These are phyloP conservation scores for Drosophila gaucha DNA, from an alignment of 2,888 invertebrate genomes.

Conservation along the genomic window DNA sequence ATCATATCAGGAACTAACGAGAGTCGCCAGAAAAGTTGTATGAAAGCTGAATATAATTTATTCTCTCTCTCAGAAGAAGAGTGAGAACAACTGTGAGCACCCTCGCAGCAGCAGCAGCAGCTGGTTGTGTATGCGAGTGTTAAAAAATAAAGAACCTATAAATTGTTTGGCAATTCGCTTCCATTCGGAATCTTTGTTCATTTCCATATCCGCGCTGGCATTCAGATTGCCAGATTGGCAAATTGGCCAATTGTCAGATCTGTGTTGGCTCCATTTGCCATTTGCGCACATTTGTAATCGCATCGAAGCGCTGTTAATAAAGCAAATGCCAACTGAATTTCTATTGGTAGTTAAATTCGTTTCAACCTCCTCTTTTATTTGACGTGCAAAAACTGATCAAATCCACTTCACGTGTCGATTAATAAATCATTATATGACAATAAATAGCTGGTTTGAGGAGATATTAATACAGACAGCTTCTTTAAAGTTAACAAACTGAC, in stretches of 20 bases:
- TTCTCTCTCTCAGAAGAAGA: too few species aligned
- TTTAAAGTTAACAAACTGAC: too few species aligned
- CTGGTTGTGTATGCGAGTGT: neutral
- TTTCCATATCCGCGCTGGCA: constrained; percentile 1
- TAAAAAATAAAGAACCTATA: neutral
- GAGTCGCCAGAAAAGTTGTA: neutral
- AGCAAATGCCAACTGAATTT: constrained; percentile 37
- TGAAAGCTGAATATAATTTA: too few species aligned
- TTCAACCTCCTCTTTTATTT: neutral
- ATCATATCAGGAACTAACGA: constrained; percentile 13
- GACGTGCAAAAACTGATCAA: constrained; percentile 19
- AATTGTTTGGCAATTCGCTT: constrained; percentile 5
- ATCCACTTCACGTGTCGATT: neutral
- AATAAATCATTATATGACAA: neutral
- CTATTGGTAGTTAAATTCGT: constrained; percentile 19
- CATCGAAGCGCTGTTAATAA: constrained; percentile 31
- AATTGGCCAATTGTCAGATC: neutral
- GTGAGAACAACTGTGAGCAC: neutral
- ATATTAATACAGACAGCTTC: too few species aligned
- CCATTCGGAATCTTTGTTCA: neutral
- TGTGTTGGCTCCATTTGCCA: constrained; percentile 4
- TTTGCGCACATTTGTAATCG: constrained; percentile 45
- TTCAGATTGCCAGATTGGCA: neutral
- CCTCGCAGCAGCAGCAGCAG: neutral
- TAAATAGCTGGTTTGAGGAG: neutral